These are phyloP conservation scores for Alca torda DNA, from an alignment of 2,797 vertebrate species.

Conservation along the genomic window DNA sequence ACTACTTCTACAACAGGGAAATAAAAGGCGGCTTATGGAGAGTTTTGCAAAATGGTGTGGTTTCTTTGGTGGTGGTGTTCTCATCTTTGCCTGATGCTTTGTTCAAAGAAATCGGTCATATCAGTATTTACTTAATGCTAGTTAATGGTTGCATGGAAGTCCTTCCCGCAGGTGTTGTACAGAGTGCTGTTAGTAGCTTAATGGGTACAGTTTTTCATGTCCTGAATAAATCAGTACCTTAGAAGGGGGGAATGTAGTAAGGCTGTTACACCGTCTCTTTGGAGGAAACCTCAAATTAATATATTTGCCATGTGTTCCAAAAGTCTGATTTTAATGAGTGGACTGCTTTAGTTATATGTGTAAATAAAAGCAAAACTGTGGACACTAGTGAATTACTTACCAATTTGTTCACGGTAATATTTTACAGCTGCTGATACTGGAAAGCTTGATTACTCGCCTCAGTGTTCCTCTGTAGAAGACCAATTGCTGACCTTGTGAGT, in stretches of 20 bases:
- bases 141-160: not conserved
- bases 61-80: not conserved
- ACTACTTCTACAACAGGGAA: not conserved
- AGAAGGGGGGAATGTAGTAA: not conserved
- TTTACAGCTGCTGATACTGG: not conserved
- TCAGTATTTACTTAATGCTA: not conserved
- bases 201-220: not conserved
- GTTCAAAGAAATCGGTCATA: not conserved
- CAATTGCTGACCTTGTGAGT: not conserved
- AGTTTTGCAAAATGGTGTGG: not conserved
- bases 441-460: not conserved
- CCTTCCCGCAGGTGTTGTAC: not conserved
- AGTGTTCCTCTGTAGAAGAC: not conserved
- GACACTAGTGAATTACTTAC: not conserved
- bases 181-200: not conserved
- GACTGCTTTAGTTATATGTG: not conserved
- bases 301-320: not conserved
- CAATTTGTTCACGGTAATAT: not conserved
- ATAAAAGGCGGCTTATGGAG: not conserved
- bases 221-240: not conserved
- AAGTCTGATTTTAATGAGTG: not conserved
- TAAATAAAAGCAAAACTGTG: not conserved
- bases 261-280: not conserved
- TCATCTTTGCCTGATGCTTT: not conserved
- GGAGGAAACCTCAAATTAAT: not conserved